Base-by-base conservation (phyloP, 2,113 vertebrate species). In the Dicrurus megarhynchus region DNA sequence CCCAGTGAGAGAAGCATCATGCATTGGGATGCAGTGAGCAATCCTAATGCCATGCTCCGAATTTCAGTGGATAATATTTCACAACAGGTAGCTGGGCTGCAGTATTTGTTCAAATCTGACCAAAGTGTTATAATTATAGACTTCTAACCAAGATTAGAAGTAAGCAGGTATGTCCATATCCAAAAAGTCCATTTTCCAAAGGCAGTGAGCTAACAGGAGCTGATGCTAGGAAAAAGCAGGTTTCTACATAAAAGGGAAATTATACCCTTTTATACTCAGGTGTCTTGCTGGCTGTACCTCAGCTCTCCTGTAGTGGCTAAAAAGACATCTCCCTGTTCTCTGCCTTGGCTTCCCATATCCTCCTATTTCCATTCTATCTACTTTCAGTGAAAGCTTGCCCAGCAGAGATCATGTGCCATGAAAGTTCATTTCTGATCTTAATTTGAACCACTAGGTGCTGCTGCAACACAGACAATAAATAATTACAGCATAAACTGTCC, bases 401-500 rank as follows among this genome's bases (percentile, higher is more conserved):
- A 89, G 81, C 39, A 87, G 56, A 77, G 27, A 91, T 68, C 56
- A 46, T 41, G 42, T 52, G 65, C 61, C 93, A 68, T 27, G 4
- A 3, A 61, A 71, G 17, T 56, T 84, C 7, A 4, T 27, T 86
- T 60, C 60, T 68, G 56, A 95, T 94, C 89, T 89, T 78, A 82
- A 87, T 75, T 87, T 91, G 89, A 95, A 89, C 95, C 95, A 97
- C 94, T 95, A 97, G 96, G 93, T 95, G 96, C 89, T 96, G 95
- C 96, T 97, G 89, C 84, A 94, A 64, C 89, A 97, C 94, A 93
- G 65, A 65, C 35, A 92, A 92, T 73, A 90, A 81, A 67, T 68
- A 92, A 74, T 42, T 67, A 84, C 53, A 89, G 39, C 39, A 73
- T n/a, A 69, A 90, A 91, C 32, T 61, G 55, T 85, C 64, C 93